Conservation (phyloP, 2,113 vertebrate genomes). For the Macaca fascicularis region DNA sequence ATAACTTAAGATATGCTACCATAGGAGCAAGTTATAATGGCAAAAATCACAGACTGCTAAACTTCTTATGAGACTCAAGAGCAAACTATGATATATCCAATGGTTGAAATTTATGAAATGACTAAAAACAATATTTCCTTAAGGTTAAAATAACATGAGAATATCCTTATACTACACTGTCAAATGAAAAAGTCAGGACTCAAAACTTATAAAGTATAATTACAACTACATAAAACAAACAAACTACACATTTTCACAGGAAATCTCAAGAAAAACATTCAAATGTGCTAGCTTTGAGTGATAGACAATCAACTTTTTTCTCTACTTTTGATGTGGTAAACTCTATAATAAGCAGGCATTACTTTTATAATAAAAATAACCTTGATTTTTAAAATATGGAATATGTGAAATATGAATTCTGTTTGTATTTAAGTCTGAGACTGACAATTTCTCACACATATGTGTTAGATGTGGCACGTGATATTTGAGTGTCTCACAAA, state of each 20-base stretch:
- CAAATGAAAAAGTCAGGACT: slow-evolving; percentile 52
- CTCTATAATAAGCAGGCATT: slow-evolving; percentile 52
- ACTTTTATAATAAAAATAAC: slow-evolving; percentile 66
- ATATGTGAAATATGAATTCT: slow-evolving; percentile 50
- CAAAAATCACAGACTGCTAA: not conserved
- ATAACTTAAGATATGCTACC: not conserved
- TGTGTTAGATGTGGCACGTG: not conserved
- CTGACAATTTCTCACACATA: slow-evolving; percentile 29
- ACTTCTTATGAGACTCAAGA: not conserved
- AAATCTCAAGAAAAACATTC: slow-evolving; percentile 62
- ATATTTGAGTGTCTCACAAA: slow-evolving; percentile 50
- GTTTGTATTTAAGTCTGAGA: slow-evolving; percentile 45
- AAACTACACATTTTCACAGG: slow-evolving; percentile 61
- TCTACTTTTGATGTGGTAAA: slow-evolving; percentile 32
- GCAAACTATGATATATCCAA: not conserved
- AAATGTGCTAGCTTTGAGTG: slow-evolving; percentile 61
- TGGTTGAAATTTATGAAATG: not conserved
- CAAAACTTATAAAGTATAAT: slow-evolving; percentile 47
- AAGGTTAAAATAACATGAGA: slow-evolving; percentile 49
- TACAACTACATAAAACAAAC: slow-evolving; percentile 58
- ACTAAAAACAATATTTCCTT: slow-evolving; percentile 21
- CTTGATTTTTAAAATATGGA: slow-evolving; percentile 56
- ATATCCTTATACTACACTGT: slow-evolving; percentile 45
- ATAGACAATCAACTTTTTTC: slow-evolving; percentile 50
- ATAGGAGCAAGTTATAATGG: not conserved